Evolutionary conservation across 2,113 vertebrate genomes (phyloP).

Genomic region (Hassar affinis): DNA sequence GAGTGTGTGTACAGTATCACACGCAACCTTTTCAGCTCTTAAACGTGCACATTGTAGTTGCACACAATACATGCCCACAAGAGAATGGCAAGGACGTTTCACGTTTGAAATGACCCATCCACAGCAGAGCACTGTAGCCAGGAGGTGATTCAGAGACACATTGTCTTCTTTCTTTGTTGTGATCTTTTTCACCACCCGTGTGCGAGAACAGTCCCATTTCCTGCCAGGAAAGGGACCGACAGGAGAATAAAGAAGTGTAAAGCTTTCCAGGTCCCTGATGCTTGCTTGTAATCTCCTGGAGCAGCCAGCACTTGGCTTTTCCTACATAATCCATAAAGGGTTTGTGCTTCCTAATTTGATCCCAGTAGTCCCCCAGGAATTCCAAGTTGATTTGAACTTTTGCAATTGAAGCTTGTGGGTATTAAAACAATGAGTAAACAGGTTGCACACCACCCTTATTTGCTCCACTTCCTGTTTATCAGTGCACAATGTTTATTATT

Average conservation of each 20-base stretch:
- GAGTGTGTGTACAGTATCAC: background rate
- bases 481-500: background rate
- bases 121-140: conserved; percentile 42
- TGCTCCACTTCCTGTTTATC: background rate
- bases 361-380: background rate
- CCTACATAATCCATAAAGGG: background rate
- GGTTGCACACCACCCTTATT: background rate
- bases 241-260: conserved; percentile 39
- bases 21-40: background rate
- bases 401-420: background rate
- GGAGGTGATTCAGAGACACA: conserved; percentile 42
- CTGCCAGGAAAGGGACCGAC: conserved; percentile 68
- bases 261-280: conserved; percentile 27
- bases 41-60: background rate
- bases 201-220: conserved; percentile 62
- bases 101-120: conserved; percentile 40
- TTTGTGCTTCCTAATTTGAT: no score
- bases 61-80: background rate
- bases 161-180: conserved; percentile 40
- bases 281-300: background rate
- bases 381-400: background rate
- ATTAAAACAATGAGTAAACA: conserved; percentile 10
- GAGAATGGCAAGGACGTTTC: background rate
- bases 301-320: background rate
- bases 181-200: conserved; percentile 36